These are phyloP conservation scores for Pantherophis guttatus DNA, from an alignment of 2,113 vertebrate genomes.

Conservation along the genomic window DNA sequence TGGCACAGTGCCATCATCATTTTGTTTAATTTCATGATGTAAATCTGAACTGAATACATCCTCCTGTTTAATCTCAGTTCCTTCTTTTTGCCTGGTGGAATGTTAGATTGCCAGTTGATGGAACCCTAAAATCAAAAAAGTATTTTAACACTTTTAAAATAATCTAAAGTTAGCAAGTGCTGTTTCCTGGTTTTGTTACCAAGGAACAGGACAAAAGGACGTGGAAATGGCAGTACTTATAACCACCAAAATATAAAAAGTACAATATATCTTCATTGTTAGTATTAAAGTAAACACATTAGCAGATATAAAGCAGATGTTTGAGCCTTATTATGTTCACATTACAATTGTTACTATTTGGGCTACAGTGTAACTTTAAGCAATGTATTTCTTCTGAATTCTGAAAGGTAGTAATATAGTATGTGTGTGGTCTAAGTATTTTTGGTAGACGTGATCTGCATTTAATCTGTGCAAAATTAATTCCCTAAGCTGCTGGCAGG, in stretches of 20 bases:
- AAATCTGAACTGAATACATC: not conserved
- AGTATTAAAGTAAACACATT: not conserved
- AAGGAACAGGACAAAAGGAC: not conserved
- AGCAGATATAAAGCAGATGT: conserved; percentile 23
- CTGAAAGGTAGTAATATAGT: conserved; percentile 60
- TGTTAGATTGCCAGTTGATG: not conserved
- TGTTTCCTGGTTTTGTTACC: conserved; percentile 26
- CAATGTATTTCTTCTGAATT: conserved; percentile 43
- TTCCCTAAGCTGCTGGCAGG: conserved; percentile 81
- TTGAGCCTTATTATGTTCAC: conserved; percentile 24
- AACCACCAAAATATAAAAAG: not conserved
- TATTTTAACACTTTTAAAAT: not conserved
- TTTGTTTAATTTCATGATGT: not conserved
- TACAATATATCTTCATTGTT: conserved; percentile 20
- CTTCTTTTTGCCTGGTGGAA: not conserved
- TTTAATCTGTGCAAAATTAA: conserved; percentile 77
- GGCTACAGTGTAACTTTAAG: conserved; percentile 26
- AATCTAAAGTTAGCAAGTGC: conserved; percentile 5
- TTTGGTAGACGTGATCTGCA: conserved; percentile 73
- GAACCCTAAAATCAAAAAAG: not conserved
- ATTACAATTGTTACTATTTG: conserved; percentile 48
- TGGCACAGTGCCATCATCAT: not conserved
- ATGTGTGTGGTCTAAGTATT: conserved; percentile 72
- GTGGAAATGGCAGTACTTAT: not conserved
- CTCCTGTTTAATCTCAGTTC: not conserved